phyloP scores from a whole-genome alignment of 1,140 invertebrate genomes.

The Zaprionus taronus region DNA sequence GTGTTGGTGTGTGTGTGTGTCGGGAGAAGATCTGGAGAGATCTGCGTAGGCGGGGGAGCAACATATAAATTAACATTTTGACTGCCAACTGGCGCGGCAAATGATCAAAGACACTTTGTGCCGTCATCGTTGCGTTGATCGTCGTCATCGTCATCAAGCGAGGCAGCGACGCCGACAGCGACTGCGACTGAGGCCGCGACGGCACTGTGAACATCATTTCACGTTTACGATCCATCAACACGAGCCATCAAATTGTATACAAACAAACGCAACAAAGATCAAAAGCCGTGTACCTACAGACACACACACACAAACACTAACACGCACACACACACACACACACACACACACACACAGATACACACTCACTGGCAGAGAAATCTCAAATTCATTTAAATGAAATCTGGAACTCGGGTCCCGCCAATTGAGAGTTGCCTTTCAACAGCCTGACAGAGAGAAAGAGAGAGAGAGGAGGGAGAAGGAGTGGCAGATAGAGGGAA shows the following conservation, averaged over 20 bases:
- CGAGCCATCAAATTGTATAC: slow-evolving; percentile 84
- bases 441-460: slow-evolving; percentile 25
- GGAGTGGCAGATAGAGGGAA: background rate
- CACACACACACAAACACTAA: slow-evolving; percentile 13
- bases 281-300: slow-evolving; percentile 70
- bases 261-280: slow-evolving; percentile 83
- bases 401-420: slow-evolving; percentile 50
- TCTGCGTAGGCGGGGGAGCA: slow-evolving; percentile 63
- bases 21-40: slow-evolving; percentile 6
- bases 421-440: slow-evolving; percentile 51
- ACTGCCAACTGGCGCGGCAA: slow-evolving; percentile 82
- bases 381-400: slow-evolving; percentile 64
- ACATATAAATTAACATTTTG: slow-evolving; percentile 83
- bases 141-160: slow-evolving; percentile 60
- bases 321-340: background rate
- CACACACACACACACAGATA: slow-evolving; percentile 7
- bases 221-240: slow-evolving; percentile 84
- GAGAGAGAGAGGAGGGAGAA: slow-evolving; percentile 4
- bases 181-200: slow-evolving; percentile 21
- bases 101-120: slow-evolving; percentile 79
- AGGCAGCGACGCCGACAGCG: background rate
- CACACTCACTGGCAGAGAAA: background rate
- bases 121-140: slow-evolving; percentile 81
- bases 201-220: slow-evolving; percentile 74
- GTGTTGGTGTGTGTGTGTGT: slow-evolving; percentile 26